Percentiles rank a stretch among this genome's conserved stretches.
phyloP scores from a whole-genome alignment of 30 jellyfish, hydroid and myxozoan genomes.

The Aurelia aurita region DNA sequence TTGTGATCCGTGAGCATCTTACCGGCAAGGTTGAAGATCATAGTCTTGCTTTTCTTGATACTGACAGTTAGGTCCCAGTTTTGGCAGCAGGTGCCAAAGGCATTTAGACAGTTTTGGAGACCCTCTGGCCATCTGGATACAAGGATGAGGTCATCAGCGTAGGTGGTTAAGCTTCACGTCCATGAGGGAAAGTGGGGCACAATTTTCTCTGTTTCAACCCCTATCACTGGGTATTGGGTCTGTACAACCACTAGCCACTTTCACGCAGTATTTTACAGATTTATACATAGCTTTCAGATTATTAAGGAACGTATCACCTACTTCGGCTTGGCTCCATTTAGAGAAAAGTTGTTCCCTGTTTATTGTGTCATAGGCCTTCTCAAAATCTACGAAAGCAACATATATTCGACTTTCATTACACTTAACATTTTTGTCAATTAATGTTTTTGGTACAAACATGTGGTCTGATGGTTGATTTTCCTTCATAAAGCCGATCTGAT shows the following conservation, averaged over 20 bases:
- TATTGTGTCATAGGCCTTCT: conserved; percentile 40
- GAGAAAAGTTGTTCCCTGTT: neutral
- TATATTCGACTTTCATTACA: neutral
- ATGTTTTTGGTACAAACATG: conserved; percentile 25
- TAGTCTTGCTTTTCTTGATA: conserved; percentile 4
- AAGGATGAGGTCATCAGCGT: conserved; percentile 19
- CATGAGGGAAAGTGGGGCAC: conserved; percentile 9
- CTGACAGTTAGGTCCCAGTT: conserved; percentile 14
- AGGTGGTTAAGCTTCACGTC: conserved; percentile 1
- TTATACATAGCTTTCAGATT: conserved; percentile 1
- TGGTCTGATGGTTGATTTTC: conserved; percentile 19
- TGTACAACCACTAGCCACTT: neutral
- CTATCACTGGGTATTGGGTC: neutral
- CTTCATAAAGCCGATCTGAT: conserved; percentile 21
- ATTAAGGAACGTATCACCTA: neutral
- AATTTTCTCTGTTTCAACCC: conserved; percentile 17
- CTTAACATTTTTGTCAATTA: conserved; percentile 19
- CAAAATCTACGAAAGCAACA: neutral
- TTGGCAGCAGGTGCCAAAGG: conserved; percentile 4
- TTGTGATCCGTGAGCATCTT: conserved; percentile 3
- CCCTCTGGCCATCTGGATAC: neutral
- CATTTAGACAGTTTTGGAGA: neutral
- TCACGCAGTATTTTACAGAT: neutral
- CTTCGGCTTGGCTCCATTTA: neutral
- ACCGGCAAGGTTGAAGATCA: conserved; percentile 11